Evolutionary conservation across 2,888 invertebrate species (phyloP).

Genomic region (Sabellastarte sp.): DNA sequence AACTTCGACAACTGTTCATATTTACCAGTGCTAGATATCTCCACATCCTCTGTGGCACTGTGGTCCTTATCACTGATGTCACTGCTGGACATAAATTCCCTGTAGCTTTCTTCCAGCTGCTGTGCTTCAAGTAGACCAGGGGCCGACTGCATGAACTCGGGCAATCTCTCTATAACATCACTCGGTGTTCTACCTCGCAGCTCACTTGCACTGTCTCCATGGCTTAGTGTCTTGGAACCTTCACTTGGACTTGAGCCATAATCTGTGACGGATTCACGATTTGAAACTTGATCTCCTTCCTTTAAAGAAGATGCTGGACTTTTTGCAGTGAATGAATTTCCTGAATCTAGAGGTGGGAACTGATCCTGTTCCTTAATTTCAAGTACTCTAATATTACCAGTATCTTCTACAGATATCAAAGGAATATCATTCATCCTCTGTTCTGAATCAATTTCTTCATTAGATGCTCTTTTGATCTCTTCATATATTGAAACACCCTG

Average conservation of each 20-base stretch:
- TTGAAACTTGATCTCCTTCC: not conserved
- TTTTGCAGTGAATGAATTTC: too few species aligned
- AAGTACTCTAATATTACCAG: too few species aligned
- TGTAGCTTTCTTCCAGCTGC: not conserved
- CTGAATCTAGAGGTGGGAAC: too few species aligned
- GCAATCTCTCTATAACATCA: too few species aligned
- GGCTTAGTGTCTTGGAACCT: not conserved
- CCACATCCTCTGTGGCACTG: not conserved
- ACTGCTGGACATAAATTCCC: not conserved
- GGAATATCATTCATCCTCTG: too few species aligned
- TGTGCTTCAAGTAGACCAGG: not conserved
- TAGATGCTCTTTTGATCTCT: too few species aligned
- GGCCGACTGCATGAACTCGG: not conserved
- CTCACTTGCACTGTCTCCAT: not conserved
- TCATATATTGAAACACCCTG: too few species aligned
- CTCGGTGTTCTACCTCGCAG: not conserved
- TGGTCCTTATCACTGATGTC: too few species aligned
- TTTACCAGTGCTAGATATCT: not conserved
- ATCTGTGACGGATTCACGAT: not conserved
- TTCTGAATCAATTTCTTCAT: too few species aligned
- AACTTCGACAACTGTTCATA: not conserved
- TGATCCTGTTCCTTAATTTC: too few species aligned
- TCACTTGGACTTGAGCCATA: not conserved
- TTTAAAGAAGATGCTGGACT: not conserved
- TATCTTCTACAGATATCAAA: too few species aligned